A percentile compares a stretch with the other conserved stretches of the same genome.
These are phyloP conservation scores for Crypturellus tataupa DNA, from an alignment of 2,797 vertebrate genomes.

Conservation along the genomic window DNA sequence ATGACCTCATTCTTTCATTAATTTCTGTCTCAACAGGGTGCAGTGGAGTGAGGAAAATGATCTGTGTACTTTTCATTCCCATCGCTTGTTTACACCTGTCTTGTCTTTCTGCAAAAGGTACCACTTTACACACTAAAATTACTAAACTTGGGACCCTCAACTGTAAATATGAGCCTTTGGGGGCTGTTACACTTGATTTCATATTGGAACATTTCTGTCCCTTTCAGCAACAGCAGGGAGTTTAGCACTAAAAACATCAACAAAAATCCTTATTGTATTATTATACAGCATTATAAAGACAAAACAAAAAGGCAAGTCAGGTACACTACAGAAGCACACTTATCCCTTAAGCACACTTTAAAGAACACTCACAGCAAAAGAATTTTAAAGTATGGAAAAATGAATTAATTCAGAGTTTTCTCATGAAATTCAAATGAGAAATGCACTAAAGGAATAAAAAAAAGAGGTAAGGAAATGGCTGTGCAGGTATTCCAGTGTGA, in stretches of 20 bases:
- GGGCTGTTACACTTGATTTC: background rate
- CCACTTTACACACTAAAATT: background rate
- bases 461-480: background rate
- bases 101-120: background rate
- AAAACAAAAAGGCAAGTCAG: background rate
- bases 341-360: conserved; percentile 7
- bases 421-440: background rate
- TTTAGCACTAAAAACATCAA: background rate
- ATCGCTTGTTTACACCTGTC: background rate
- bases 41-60: background rate
- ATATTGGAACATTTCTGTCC: background rate
- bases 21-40: background rate
- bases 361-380: background rate
- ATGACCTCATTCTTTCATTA: conserved; percentile 29
- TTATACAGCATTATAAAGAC: background rate
- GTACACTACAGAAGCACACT: background rate
- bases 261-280: conserved; percentile 2
- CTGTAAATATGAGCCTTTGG: background rate
- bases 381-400: conserved; percentile 4
- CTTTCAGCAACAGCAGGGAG: background rate
- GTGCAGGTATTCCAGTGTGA: background rate
- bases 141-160: background rate
- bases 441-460: background rate
- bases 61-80: background rate
- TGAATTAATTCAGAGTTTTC: background rate